phyloP scores from a whole-genome alignment of 2,888 invertebrate species.

The Drosophila merina region DNA sequence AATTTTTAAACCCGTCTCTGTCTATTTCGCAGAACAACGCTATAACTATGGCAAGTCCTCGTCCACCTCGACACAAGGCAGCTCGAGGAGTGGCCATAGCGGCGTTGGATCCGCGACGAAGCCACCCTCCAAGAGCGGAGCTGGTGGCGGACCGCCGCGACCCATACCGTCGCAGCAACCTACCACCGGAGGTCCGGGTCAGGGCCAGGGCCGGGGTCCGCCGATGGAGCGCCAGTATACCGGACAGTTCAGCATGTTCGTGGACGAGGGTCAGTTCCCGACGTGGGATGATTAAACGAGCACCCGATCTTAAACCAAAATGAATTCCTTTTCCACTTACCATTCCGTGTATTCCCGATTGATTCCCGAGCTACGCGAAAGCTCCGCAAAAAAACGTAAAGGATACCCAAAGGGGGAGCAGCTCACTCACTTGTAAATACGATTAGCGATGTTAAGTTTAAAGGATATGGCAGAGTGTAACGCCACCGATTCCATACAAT shows the following conservation, averaged over 20 bases:
- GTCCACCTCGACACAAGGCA: conserved; percentile 71
- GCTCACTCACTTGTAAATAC: conserved; percentile 77
- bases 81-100: conserved; percentile 59
- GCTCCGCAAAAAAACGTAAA: neutral
- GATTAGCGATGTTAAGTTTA: conserved; percentile 74
- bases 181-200: conserved; percentile 34
- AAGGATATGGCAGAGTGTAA: conserved; percentile 44
- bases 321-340: neutral
- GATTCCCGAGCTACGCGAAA: neutral
- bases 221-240: conserved; percentile 70
- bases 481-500: conserved; percentile 11
- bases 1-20: neutral
- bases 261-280: conserved; percentile 87
- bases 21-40: conserved; percentile 65
- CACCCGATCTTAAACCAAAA: conserved; percentile 7
- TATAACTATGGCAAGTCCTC: conserved; percentile 79
- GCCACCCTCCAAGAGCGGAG: conserved; percentile 50
- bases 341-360: neutral
- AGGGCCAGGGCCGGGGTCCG: conserved; percentile 64
- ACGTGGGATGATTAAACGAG: conserved; percentile 87
- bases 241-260: conserved; percentile 85
- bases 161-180: conserved; percentile 30
- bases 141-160: conserved; percentile 7
- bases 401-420: conserved; percentile 13
- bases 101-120: conserved; percentile 69